phyloP scores from a whole-genome alignment of 2,888 invertebrate genomes.

The Mythimna pallens region DNA sequence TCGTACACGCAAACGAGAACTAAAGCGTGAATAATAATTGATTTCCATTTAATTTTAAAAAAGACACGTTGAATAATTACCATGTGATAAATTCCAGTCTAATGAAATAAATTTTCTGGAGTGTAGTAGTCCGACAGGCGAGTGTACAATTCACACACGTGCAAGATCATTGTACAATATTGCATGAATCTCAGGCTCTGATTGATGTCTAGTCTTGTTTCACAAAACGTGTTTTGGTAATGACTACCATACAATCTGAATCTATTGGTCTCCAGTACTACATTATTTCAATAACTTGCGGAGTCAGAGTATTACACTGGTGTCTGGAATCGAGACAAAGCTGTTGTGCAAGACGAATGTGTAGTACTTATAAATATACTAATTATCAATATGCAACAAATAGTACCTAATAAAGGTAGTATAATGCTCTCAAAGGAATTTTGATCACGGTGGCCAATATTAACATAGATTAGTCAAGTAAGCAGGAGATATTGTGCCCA shows the following conservation, averaged over 20 bases:
- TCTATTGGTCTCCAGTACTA: neutral
- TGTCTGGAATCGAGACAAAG: neutral
- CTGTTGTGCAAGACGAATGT: neutral
- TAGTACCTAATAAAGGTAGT: neutral
- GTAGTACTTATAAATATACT: neutral
- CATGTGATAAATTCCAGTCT: too few relatives aligned
- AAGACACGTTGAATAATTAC: too few relatives aligned
- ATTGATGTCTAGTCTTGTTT: slow-evolving; percentile 5
- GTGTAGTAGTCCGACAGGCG: too few relatives aligned
- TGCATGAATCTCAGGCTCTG: neutral
- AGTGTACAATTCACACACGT: neutral
- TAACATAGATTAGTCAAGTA: too few relatives aligned
- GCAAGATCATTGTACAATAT: neutral
- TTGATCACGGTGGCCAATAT: too few relatives aligned
- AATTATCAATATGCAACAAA: neutral
- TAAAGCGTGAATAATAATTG: too few relatives aligned
- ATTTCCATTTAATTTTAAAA: too few relatives aligned
- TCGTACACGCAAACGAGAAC: too few relatives aligned
- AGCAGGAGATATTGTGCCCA: too few relatives aligned
- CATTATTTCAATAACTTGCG: neutral
- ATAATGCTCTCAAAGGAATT: too few relatives aligned
- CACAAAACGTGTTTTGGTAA: neutral
- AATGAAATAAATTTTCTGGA: too few relatives aligned
- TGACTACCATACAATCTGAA: neutral
- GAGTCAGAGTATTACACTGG: neutral